phyloP scores from a whole-genome alignment of 1,140 invertebrate genomes.

The Trichonephila clavata region DNA sequence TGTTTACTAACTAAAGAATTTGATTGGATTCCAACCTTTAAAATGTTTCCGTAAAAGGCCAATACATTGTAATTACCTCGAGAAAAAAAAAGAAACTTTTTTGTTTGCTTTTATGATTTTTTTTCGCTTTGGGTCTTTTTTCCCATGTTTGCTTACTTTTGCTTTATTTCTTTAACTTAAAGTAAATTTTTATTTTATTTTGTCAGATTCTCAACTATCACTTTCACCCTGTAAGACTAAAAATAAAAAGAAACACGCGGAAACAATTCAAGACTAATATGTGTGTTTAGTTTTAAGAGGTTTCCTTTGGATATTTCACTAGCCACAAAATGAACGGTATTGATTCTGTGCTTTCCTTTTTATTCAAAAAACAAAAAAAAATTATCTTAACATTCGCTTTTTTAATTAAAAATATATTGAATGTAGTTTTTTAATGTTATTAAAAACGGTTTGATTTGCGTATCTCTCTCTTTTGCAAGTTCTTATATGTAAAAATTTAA shows the following conservation, averaged over 20 bases:
- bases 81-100: not conserved
- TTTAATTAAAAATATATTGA: not conserved
- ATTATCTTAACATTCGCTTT: not conserved
- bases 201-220: not conserved
- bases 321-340: not conserved
- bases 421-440: not conserved
- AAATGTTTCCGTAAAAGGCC: not conserved
- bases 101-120: not conserved
- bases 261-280: not conserved
- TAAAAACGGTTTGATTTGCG: not conserved
- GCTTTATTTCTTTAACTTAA: not conserved
- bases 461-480: too few relatives aligned
- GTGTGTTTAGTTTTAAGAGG: not conserved
- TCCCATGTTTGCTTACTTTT: not conserved
- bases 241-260: not conserved
- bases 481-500: too few relatives aligned
- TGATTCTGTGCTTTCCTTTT: not conserved
- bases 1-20: not conserved
- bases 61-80: not conserved
- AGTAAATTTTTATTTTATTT: not conserved
- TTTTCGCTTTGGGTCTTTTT: not conserved
- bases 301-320: not conserved
- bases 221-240: not conserved
- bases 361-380: not conserved
- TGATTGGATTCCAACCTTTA: slow-evolving; percentile 2